phyloP scores from a whole-genome alignment of 92 coral and sea anemone species.

The Parazoanthus swiftii region DNA sequence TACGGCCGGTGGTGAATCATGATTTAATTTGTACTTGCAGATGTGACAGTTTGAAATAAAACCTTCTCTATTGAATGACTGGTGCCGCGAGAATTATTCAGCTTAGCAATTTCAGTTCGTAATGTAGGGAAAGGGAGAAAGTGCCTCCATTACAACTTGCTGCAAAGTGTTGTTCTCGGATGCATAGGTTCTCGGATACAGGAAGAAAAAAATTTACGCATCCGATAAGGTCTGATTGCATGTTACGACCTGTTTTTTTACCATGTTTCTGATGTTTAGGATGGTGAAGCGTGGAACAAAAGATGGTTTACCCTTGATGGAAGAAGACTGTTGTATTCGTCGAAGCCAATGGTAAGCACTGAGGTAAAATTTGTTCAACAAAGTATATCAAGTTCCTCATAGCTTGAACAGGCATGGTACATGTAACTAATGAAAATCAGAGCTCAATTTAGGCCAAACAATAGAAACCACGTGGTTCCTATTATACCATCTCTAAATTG shows the following conservation, averaged over 20 bases:
- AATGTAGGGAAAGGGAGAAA: neutral
- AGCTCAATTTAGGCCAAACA: too few relatives aligned
- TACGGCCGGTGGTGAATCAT: too few relatives aligned
- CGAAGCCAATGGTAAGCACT: constrained; percentile 68
- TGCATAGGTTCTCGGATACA: too few relatives aligned
- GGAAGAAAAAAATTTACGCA: neutral
- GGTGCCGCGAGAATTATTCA: neutral
- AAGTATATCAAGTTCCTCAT: neutral
- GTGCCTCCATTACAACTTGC: neutral
- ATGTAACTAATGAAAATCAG: neutral
- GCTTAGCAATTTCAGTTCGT: neutral
- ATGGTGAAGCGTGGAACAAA: constrained; percentile 68
- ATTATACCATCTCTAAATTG: too few relatives aligned
- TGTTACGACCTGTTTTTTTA: neutral
- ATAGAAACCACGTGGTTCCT: too few relatives aligned
- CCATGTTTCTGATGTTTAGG: constrained; percentile 42
- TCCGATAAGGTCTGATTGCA: neutral
- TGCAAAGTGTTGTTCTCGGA: too few relatives aligned
- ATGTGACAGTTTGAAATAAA: too few relatives aligned
- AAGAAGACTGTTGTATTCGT: constrained; percentile 76
- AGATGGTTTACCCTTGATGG: constrained; percentile 86
- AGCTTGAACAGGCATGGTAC: neutral
- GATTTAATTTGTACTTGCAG: too few relatives aligned
- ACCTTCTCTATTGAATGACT: neutral
- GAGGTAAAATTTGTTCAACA: neutral